A percentile compares a stretch with the other conserved stretches of the same genome.
Evolutionary conservation across 2,113 vertebrate species (phyloP).

Genomic region (Vicugna pacos): DNA sequence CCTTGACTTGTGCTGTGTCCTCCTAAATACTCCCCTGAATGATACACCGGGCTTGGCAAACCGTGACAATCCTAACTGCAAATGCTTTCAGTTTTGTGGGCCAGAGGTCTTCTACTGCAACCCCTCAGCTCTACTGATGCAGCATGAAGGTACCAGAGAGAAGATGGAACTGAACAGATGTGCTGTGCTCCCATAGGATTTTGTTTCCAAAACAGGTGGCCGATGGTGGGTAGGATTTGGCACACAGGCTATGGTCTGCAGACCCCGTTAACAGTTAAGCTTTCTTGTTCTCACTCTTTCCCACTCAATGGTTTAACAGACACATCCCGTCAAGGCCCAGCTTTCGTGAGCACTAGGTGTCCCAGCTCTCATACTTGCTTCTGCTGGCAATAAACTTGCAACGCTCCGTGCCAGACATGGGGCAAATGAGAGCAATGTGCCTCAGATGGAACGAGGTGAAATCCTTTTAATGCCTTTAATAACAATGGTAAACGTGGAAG

Average conservation of each 20-base stretch:
- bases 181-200: background rate
- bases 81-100: background rate
- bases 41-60: background rate
- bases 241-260: background rate
- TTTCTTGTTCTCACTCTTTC: background rate
- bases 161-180: background rate
- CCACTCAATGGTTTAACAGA: background rate
- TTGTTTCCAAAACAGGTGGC: background rate
- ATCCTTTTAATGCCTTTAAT: background rate
- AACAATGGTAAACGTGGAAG: background rate
- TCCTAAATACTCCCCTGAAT: background rate
- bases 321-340: background rate
- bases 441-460: background rate
- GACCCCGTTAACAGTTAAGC: background rate
- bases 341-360: background rate
- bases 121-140: background rate
- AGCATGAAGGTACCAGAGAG: background rate
- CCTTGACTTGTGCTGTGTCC: background rate
- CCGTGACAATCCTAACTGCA: too few relatives aligned
- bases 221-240: fast-evolving
- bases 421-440: background rate
- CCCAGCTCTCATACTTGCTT: background rate
- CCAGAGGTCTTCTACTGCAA: background rate
- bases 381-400: background rate
- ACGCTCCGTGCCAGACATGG: background rate